Percentiles rank a stretch among this genome's conserved stretches.
Conservation (phyloP, 2,888 invertebrate genomes). For the Microctonus hyperodae region DNA sequence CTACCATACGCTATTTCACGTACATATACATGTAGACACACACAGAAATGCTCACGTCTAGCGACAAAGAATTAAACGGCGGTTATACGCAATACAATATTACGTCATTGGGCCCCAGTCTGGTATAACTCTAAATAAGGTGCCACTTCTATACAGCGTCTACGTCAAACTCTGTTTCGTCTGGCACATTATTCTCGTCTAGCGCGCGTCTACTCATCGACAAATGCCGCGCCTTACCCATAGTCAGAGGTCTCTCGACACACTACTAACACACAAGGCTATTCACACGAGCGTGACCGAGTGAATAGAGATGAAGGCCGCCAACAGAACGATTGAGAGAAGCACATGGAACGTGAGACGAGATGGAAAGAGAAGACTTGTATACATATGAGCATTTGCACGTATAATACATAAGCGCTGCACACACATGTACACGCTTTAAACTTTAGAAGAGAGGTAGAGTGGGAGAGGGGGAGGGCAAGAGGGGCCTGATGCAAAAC, state of each 20-base stretch:
- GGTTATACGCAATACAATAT: constrained; percentile 32
- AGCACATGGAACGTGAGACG: background rate
- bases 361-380: background rate
- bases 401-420: background rate
- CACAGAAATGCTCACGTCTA: constrained; percentile 27
- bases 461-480: no score
- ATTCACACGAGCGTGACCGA: constrained; percentile 24
- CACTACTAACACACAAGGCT: constrained; percentile 31
- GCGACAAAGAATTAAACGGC: constrained; percentile 40
- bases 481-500: background rate
- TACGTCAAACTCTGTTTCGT: constrained; percentile 2
- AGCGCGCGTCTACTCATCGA: constrained; percentile 59
- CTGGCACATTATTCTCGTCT: constrained; percentile 48
- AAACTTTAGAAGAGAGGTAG: background rate
- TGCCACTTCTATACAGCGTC: constrained; percentile 20
- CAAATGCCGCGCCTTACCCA: constrained; percentile 35
- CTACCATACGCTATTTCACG: no score
- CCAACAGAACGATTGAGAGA: constrained; percentile 14
- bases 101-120: constrained; percentile 58
- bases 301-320: constrained; percentile 23
- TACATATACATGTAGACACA: no score
- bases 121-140: constrained; percentile 43
- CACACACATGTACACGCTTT: background rate
- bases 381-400: background rate
- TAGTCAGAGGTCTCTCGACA: constrained; percentile 38